Evolutionary conservation across 2,888 invertebrate genomes (phyloP).

Genomic region (Imbricaverruca yamaguchii): DNA sequence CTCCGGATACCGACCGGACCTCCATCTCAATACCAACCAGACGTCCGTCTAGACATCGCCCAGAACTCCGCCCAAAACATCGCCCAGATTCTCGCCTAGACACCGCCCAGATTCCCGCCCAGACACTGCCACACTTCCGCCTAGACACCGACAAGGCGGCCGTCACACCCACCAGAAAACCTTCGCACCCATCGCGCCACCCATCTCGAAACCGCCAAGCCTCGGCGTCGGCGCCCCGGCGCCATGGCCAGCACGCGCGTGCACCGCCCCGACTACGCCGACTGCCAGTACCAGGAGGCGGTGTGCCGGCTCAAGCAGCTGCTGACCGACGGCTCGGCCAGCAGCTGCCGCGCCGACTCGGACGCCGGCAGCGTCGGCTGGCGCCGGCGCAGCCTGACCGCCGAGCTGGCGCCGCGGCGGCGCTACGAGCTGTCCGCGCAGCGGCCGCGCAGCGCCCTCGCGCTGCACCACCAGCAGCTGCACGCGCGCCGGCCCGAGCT

Average conservation of each 20-base stretch:
- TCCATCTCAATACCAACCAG: no score
- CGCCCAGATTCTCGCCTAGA: background rate
- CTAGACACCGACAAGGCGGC: background rate
- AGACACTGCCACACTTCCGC: background rate
- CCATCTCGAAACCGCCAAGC: no score
- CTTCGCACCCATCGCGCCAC: no score
- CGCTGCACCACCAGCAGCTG: no score
- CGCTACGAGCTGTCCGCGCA: no score
- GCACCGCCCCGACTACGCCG: background rate
- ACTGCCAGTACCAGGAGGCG: constrained; percentile 11
- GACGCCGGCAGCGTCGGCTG: constrained; percentile 12
- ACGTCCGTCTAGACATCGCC: no score
- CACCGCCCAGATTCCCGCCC: background rate
- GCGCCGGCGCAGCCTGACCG: background rate
- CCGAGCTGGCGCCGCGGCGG: no score
- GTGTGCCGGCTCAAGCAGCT: background rate
- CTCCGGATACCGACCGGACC: no score
- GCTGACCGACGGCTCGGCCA: background rate
- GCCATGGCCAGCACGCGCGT: background rate
- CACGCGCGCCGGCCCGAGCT: background rate
- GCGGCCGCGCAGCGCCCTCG: background rate
- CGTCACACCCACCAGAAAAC: no score
- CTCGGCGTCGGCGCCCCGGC: background rate
- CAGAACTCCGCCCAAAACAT: background rate
- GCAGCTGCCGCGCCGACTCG: background rate